Conservation (phyloP, 2,888 invertebrate species). For the Caenorhabditis auriculariae region DNA sequence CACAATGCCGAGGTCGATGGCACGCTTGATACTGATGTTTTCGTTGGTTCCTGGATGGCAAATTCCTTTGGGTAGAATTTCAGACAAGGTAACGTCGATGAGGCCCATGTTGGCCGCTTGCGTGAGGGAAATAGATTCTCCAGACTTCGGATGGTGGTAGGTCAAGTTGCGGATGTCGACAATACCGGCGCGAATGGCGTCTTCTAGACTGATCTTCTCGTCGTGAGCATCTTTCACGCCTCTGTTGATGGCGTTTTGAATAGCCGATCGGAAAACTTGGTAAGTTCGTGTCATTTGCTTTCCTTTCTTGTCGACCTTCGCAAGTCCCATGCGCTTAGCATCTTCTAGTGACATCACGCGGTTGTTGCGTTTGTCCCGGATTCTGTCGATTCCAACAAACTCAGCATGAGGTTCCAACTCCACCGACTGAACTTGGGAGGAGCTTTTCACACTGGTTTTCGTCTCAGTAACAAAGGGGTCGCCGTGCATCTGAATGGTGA, state of each 20-base stretch:
- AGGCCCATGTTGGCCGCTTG: conserved; percentile 63
- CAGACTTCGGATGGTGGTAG: conserved; percentile 52
- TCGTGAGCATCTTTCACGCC: conserved; percentile 77
- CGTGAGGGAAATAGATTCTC: conserved; percentile 43
- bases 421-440: conserved; percentile 62
- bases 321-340: conserved; percentile 63
- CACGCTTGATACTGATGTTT: conserved; percentile 58
- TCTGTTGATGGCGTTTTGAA: conserved; percentile 71
- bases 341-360: conserved; percentile 62
- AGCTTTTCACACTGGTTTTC: conserved; percentile 63
- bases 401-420: conserved; percentile 63
- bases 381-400: conserved; percentile 63
- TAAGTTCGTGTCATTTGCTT: conserved; percentile 62
- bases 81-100: conserved; percentile 62
- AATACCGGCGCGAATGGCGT: conserved; percentile 80
- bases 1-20: conserved; percentile 81
- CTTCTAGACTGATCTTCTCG: conserved; percentile 78
- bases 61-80: conserved; percentile 61
- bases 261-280: conserved; percentile 62
- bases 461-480: conserved; percentile 63
- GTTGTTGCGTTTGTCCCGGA: conserved; percentile 60
- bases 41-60: conserved; percentile 61
- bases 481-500: conserved; percentile 63
- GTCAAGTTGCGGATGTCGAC: conserved; percentile 70
- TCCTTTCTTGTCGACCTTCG: conserved; percentile 64